Percentiles rank a stretch among this genome's conserved stretches.
Conservation (phyloP, 2,797 vertebrate genomes). For the Cheirogaleus major region DNA sequence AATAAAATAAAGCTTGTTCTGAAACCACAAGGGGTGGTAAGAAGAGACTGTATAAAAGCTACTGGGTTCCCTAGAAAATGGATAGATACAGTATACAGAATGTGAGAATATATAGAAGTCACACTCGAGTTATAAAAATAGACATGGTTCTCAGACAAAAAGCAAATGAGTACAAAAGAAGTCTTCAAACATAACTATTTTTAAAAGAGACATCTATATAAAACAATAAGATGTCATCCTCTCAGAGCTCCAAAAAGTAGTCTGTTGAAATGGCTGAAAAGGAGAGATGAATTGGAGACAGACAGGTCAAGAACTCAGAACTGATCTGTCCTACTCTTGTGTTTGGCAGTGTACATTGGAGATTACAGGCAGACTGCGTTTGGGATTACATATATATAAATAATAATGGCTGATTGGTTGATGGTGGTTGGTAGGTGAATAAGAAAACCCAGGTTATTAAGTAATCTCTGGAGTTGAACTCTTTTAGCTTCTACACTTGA, state of each 20-base stretch:
- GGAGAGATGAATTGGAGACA: not conserved
- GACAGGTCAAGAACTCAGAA: slow-evolving; percentile 49
- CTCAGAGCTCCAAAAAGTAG: slow-evolving; percentile 67
- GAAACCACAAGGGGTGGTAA: slow-evolving; percentile 70
- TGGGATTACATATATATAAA: not conserved
- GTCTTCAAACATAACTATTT: slow-evolving; percentile 82
- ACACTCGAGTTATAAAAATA: slow-evolving; percentile 89
- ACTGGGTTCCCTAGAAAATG: slow-evolving; percentile 81
- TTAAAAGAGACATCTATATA: slow-evolving; percentile 83
- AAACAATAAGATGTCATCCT: slow-evolving; percentile 79
- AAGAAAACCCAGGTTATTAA: slow-evolving; percentile 55
- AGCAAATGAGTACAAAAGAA: slow-evolving; percentile 85
- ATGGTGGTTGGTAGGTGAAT: not conserved
- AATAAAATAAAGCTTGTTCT: slow-evolving; percentile 81
- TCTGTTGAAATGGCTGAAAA: slow-evolving; percentile 68
- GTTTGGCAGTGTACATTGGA: slow-evolving; percentile 56
- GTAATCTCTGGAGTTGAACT: slow-evolving; percentile 30
- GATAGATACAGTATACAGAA: slow-evolving; percentile 74
- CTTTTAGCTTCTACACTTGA: slow-evolving; percentile 48
- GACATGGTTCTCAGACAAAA: slow-evolving; percentile 85
- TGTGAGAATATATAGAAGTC: slow-evolving; percentile 82
- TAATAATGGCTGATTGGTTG: slow-evolving; percentile 10
- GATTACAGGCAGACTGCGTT: slow-evolving; percentile 40
- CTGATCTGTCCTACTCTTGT: not conserved
- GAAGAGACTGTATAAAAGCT: slow-evolving; percentile 82